Evolutionary conservation across 1,140 invertebrate genomes (phyloP), one percentile per base, ranked within the genome.

Genomic region (Ostrea denselamellosa): DNA sequence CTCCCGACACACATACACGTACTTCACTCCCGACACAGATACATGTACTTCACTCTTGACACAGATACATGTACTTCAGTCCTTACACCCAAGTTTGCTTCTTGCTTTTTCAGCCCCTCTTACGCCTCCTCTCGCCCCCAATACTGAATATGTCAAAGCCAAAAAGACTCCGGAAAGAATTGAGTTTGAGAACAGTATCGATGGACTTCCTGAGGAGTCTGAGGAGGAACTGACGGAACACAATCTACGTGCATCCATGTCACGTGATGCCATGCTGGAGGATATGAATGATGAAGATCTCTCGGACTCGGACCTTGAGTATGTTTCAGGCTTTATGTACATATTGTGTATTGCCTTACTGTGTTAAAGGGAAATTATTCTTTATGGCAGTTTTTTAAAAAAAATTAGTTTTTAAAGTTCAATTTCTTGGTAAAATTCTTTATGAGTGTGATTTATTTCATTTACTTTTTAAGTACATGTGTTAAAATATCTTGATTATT

Each of bases 231-330:
- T 93, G 85, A 92, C 92, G 22, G 90, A 92, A 85, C 93, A 94
- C 90, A 94, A 94, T 90, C 91, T 94, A 10, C 87, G 92, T 10
- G 90, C 91, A 0, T 93, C 92, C 14, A 62, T 93, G 58, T 92
- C 92, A 28, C 89, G 89, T 8, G 90, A 92, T 19, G 84, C 89
- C 3, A 95, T 96, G 0, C 96, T 97, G 17, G 96, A 96, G 91
- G 97, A 97, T 95, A 97, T 98, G 94, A 97, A 98, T 93, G 98
- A 98, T 94, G 97, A 98, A 92, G 98, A 98, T 22, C 51, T 86
- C 25, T 86, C 84, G 5, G 90, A 90, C 68, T 91, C 90, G n/a
- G 91, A 92, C 54, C 65, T 85, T 5, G 90, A 91, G 90, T 91
- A 90, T 85, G 90, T 91, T 87, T 81, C 22, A 25, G 10, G 22